These are phyloP conservation scores for Bufo gargarizans DNA, from an alignment of 2,113 vertebrate genomes.

Conservation along the genomic window DNA sequence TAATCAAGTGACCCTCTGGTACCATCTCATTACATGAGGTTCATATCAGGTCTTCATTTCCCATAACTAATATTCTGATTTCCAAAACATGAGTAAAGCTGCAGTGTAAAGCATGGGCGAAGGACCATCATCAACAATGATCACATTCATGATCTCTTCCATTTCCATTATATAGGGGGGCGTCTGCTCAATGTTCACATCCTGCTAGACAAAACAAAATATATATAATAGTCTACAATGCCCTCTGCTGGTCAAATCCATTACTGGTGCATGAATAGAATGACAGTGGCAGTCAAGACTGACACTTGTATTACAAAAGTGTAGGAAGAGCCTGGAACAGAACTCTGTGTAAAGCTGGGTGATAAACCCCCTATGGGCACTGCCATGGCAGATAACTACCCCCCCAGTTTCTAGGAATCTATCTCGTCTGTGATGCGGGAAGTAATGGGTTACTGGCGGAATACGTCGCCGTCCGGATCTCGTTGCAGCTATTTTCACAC, in stretches of 20 bases:
- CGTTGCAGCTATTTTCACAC: conserved; percentile 16
- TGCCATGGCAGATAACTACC: too few relatives aligned
- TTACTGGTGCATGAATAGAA: neutral
- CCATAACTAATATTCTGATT: too few relatives aligned
- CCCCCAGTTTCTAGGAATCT: too few relatives aligned
- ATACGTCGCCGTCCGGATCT: conserved; percentile 2
- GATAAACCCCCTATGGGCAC: neutral
- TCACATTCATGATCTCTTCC: neutral
- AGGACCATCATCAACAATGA: neutral
- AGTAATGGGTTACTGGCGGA: neutral
- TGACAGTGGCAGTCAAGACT: neutral
- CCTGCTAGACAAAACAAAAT: too few relatives aligned
- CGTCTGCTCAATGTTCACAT: too few relatives aligned
- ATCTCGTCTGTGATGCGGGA: neutral
- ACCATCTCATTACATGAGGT: too few relatives aligned
- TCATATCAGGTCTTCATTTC: too few relatives aligned
- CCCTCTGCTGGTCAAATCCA: neutral
- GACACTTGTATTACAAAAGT: neutral
- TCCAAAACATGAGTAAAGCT: neutral
- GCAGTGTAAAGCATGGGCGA: neutral
- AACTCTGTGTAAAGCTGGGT: neutral
- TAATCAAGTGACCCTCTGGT: neutral
- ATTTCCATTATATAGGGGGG: neutral
- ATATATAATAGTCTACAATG: neutral
- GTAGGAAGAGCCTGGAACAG: neutral